Conservation (phyloP, 2,888 invertebrate genomes). For the Epicampocera succincta region DNA sequence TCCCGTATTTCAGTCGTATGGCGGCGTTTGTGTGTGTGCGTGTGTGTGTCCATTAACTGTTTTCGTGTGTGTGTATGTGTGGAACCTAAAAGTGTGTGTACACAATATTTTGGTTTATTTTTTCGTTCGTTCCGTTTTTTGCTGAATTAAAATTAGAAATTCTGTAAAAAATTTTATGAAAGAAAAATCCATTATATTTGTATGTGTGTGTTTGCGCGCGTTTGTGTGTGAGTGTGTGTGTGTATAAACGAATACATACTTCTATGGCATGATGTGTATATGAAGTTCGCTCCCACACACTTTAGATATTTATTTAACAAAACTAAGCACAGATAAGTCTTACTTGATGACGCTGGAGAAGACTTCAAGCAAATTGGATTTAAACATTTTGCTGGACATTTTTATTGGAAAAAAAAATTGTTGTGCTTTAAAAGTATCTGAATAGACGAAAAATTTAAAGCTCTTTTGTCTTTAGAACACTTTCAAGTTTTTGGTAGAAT, state of each 20-base stretch:
- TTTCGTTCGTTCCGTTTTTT: not conserved
- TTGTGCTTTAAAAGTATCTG: too few relatives aligned
- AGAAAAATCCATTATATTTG: constrained; percentile 28
- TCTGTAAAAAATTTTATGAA: constrained; percentile 39
- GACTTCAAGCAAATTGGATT: not conserved
- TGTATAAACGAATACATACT: not conserved
- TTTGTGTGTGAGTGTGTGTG: too few relatives aligned
- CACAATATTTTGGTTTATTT: too few relatives aligned
- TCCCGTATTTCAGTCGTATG: not conserved
- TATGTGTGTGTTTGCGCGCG: too few relatives aligned
- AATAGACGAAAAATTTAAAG: too few relatives aligned
- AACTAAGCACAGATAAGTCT: constrained; percentile 21
- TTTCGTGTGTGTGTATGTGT: constrained; percentile 11
- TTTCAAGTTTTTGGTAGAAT: too few relatives aligned
- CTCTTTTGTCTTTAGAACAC: too few relatives aligned
- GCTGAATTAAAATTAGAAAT: constrained; percentile 38
- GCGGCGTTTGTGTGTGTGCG: not conserved
- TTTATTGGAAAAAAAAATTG: too few relatives aligned
- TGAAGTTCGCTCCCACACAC: too few relatives aligned
- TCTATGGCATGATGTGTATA: too few relatives aligned
- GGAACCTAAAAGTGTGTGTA: constrained; percentile 7
- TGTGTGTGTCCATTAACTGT: not conserved
- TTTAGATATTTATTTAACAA: not conserved
- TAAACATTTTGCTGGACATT: too few relatives aligned
- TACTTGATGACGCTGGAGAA: not conserved